Evolutionary conservation across 2,797 vertebrate genomes (phyloP), one percentile per base, ranked within the genome.

Genomic region (Siniperca obscura): DNA sequence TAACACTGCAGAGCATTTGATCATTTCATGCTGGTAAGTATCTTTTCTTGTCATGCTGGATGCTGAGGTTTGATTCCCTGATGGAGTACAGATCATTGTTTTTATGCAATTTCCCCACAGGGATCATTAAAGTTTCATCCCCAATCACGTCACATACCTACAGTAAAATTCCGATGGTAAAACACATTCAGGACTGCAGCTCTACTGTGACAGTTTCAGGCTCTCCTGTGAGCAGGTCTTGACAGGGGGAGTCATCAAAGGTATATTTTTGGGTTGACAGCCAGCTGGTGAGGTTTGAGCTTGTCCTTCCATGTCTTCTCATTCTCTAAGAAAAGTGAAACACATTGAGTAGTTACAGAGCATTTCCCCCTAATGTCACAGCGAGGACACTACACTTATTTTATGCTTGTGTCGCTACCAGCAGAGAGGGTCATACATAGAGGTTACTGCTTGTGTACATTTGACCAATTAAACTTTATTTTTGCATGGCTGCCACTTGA

Each of bases 201-300:
- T 52, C 64, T 7, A 12, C 82, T 46, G 78, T 87, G 86, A 90
- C 88, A 88, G 76, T 76, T 70, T 76, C 61, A 66, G 81, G 69
- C 82, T 84, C 76, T 83, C 76, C 80, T 70, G 73, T 82, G 80
- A 71, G 85, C 76, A 75, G 71, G 77, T 87, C 83, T 30, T 83
- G 89, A 87, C 84, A 85, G 80, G 76, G 62, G 66, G 79, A 70
- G 84, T 76, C 70, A 75, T 85, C 87, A 88, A 75, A 89, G 89
- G 87, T 89, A 84, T 89, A 86, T 87, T 91, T 89, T 82, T 76
- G 87, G 81, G 75, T 73, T 86, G 90, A 92, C 81, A 89, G 76
- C 90, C 90, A 93, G 87, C 86, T 93, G 91, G 89, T 89, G 72
- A 86, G 84, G 70, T 78, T 85, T 83, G 67, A 87, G 84, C 84